Conservation (phyloP, 2,113 vertebrate genomes). For the Elgaria multicarinata region DNA sequence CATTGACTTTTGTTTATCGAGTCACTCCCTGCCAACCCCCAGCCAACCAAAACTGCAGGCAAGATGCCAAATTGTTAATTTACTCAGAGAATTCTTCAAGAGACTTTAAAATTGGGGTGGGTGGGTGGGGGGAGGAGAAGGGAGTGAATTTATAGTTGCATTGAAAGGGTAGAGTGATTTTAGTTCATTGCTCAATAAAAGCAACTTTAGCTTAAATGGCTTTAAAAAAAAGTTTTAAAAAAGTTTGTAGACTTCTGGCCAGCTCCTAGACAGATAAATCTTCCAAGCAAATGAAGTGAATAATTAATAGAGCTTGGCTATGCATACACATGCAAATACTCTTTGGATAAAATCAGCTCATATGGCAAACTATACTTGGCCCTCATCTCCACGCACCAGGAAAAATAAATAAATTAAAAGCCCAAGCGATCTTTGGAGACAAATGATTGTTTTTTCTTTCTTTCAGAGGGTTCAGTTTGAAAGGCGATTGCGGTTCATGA, state of each 20-base stretch:
- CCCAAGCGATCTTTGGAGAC: background rate
- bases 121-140: conserved; percentile 53
- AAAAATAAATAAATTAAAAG: conserved; percentile 3
- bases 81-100: conserved; percentile 82
- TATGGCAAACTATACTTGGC: conserved; percentile 60
- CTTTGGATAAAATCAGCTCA: conserved; percentile 39
- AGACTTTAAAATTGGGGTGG: conserved; percentile 52
- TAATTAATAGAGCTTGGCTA: conserved; percentile 56
- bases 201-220: conserved; percentile 59
- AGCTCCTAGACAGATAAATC: conserved; percentile 57
- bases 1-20: conserved; percentile 83
- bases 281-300: conserved; percentile 66
- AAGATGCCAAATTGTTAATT: conserved; percentile 79
- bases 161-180: conserved; percentile 70
- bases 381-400: background rate
- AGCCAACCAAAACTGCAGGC: conserved; percentile 79
- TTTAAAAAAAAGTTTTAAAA: background rate
- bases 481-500: background rate
- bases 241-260: conserved; percentile 47
- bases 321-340: conserved; percentile 51
- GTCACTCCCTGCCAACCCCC: conserved; percentile 78
- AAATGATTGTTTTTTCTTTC: background rate
- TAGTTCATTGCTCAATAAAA: conserved; percentile 65
- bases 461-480: background rate
- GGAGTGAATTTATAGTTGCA: conserved; percentile 73